A percentile compares a stretch with the other conserved stretches of the same genome.
phyloP scores from a whole-genome alignment of 2,113 vertebrate species.

The Phrynocephalus versicolor region DNA sequence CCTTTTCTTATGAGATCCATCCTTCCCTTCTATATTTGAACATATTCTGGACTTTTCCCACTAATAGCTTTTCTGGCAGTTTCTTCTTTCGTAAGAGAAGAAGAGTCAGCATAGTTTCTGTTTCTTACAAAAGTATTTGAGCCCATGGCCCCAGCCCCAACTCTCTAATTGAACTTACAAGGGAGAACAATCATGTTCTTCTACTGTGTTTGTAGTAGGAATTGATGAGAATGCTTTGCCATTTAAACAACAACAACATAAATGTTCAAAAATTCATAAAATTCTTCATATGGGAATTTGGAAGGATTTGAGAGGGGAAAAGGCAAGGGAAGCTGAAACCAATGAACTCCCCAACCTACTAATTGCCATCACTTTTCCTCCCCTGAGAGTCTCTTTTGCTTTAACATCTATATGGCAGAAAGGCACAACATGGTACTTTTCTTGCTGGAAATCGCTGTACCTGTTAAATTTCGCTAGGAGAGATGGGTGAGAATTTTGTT shows the following conservation, averaged over 20 bases:
- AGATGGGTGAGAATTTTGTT: background rate
- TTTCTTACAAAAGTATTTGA: background rate
- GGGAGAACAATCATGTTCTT: background rate
- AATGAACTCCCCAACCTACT: background rate
- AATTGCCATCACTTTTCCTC: background rate
- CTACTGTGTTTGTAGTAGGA: background rate
- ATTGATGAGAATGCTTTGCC: too few relatives aligned
- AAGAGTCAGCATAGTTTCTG: background rate
- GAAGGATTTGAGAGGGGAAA: background rate
- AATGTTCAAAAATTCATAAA: background rate
- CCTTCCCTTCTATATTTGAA: background rate
- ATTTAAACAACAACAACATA: too few relatives aligned
- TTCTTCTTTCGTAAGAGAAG: background rate
- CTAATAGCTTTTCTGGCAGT: background rate
- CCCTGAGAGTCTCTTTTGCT: background rate
- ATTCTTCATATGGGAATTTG: background rate
- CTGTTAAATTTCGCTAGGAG: background rate
- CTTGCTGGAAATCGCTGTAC: background rate
- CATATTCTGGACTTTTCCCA: background rate
- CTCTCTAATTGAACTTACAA: background rate
- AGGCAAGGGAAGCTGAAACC: background rate
- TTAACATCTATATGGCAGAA: background rate
- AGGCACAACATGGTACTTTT: background rate
- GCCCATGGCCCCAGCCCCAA: background rate
- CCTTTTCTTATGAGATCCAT: conserved; percentile 6